Evolutionary conservation across 2,888 invertebrate genomes (phyloP).

Genomic region (Calephelis perditalis): DNA sequence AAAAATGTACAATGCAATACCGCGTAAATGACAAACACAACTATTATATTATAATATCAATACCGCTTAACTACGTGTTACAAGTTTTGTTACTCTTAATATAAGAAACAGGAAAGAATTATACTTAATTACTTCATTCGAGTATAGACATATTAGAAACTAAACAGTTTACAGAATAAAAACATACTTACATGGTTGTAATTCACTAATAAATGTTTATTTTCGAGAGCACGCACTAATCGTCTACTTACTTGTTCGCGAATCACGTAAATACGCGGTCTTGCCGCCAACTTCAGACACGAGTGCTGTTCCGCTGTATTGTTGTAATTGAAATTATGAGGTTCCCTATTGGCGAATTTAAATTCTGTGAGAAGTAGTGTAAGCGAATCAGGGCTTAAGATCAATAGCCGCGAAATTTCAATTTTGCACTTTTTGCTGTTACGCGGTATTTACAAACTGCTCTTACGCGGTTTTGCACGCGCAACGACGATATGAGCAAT

Average conservation of each 20-base stretch:
- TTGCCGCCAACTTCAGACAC: constrained; percentile 21
- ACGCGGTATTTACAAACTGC: constrained; percentile 22
- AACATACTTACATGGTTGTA: constrained; percentile 16
- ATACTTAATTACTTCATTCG: constrained; percentile 10
- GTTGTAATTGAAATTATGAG: constrained; percentile 17
- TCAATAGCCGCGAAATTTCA: constrained; percentile 15
- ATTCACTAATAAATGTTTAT: constrained; percentile 15
- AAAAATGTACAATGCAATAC: constrained; percentile 13
- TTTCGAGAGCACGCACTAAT: constrained; percentile 17
- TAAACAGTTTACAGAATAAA: constrained; percentile 12
- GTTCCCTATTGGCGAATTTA: constrained; percentile 20
- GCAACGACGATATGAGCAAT: constrained; percentile 10
- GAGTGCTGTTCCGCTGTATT: constrained; percentile 21
- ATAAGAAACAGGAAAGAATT: constrained; percentile 9
- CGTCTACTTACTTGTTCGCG: constrained; percentile 8
- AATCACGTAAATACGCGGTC: constrained; percentile 19
- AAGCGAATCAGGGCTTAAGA: constrained; percentile 14
- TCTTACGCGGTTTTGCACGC: constrained; percentile 19
- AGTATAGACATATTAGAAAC: constrained; percentile 17
- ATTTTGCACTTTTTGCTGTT: constrained; percentile 20
- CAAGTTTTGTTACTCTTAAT: constrained; percentile 2
- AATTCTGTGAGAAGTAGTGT: constrained; percentile 12
- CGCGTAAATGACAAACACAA: constrained; percentile 11
- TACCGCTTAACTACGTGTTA: constrained; percentile 13
- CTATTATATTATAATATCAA: constrained; percentile 6